Conservation (phyloP, 2,113 vertebrate genomes). For the Edolisoma coerulescens region DNA sequence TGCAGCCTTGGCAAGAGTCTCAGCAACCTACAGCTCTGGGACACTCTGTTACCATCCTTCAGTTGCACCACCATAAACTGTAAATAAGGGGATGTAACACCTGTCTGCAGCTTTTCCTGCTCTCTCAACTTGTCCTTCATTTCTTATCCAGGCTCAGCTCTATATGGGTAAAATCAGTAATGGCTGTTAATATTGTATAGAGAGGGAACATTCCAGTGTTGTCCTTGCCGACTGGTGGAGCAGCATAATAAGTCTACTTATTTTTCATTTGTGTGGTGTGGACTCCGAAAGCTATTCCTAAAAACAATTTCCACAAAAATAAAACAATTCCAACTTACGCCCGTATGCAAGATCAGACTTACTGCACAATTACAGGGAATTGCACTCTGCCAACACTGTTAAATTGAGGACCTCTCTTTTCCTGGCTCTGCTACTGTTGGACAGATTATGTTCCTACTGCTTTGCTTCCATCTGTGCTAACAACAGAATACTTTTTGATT, state of each 20-base stretch:
- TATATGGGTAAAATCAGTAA: neutral
- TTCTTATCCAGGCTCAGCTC: neutral
- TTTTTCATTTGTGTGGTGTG: neutral
- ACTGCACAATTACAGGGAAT: neutral
- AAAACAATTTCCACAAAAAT: neutral
- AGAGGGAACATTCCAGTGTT: neutral
- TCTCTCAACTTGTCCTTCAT: neutral
- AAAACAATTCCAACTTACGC: neutral
- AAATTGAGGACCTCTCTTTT: constrained; percentile 28
- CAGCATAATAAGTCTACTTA: neutral
- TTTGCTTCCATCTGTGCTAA: constrained; percentile 52
- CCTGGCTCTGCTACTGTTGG: constrained; percentile 21
- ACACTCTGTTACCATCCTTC: neutral
- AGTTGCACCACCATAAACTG: neutral
- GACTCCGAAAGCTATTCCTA: neutral
- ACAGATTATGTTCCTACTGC: constrained; percentile 12
- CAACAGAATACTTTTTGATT: constrained; percentile 49
- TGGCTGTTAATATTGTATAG: neutral
- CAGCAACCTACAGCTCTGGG: neutral
- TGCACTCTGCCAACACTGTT: constrained; percentile 3
- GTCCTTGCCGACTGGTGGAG: neutral
- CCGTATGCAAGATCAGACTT: neutral
- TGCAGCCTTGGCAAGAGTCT: neutral
- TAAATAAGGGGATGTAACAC: neutral
- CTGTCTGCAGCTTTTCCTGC: neutral